Percentiles rank a stretch among this genome's conserved stretches.
phyloP scores from a whole-genome alignment of 2,888 invertebrate genomes.

The Galeopsomyia nigrocyanea region DNA sequence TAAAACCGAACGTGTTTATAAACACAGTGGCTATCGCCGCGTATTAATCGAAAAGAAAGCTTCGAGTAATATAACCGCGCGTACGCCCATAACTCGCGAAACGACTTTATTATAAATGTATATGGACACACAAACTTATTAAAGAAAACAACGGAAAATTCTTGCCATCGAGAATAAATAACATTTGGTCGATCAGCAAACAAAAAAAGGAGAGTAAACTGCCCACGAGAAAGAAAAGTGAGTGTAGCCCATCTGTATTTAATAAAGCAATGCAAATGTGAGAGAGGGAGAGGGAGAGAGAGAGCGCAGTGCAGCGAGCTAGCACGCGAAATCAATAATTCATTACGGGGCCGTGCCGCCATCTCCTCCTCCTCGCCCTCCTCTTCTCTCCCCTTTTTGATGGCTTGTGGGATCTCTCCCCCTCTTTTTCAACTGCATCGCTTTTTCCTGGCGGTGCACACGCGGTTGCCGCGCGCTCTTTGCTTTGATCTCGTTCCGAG shows the following conservation, averaged over 20 bases:
- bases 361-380: conserved; percentile 6
- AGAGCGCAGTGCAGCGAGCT: conserved; percentile 43
- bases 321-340: conserved; percentile 50
- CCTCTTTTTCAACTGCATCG: too few species aligned
- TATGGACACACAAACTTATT: neutral
- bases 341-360: conserved; percentile 44
- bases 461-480: conserved; percentile 33
- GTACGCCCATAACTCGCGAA: too few species aligned
- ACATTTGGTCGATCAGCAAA: neutral
- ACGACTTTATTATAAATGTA: too few species aligned
- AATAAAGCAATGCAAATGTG: conserved; percentile 48
- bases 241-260: conserved; percentile 32
- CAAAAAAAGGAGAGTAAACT: neutral
- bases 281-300: neutral
- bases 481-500: conserved; percentile 46
- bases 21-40: too few species aligned
- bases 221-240: neutral
- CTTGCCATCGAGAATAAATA: neutral
- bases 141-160: neutral
- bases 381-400: conserved; percentile 24
- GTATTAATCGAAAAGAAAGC: too few species aligned
- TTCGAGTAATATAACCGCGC: too few species aligned
- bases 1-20: too few species aligned
- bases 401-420: neutral
- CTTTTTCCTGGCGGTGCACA: neutral